These are phyloP conservation scores for Boloria euphrosyne DNA, from an alignment of 2,888 invertebrate genomes.

Conservation along the genomic window DNA sequence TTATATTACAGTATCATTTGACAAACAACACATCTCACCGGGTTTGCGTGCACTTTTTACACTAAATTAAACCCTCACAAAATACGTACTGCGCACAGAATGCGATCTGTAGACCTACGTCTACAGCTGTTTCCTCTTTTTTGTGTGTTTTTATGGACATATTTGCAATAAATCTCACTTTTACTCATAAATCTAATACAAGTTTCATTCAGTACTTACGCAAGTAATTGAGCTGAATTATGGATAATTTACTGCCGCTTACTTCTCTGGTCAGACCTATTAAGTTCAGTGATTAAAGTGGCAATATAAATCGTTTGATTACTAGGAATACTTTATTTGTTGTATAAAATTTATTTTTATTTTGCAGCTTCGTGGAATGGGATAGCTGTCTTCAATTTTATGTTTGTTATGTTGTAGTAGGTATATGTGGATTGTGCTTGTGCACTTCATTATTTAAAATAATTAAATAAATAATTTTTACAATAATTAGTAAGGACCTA, in stretches of 20 bases:
- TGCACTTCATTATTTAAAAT: too few species aligned
- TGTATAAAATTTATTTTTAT: conserved; percentile 21
- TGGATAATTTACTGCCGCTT: conserved; percentile 33
- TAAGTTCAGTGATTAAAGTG: conserved; percentile 30
- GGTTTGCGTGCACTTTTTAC: conserved; percentile 53
- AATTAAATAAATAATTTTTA: too few species aligned
- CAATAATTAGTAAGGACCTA: too few species aligned
- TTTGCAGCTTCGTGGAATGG: conserved; percentile 9
- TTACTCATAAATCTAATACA: conserved; percentile 1
- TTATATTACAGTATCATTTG: conserved; percentile 28
- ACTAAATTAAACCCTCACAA: conserved; percentile 56
- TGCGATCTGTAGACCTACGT: conserved; percentile 7
- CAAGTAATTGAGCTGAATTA: conserved; percentile 30
- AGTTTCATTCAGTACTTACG: conserved; percentile 20
- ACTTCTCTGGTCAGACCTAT: conserved; percentile 24
- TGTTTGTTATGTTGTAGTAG: too few species aligned
- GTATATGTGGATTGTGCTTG: too few species aligned
- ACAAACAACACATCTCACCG: conserved; percentile 25
- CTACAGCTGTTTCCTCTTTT: conserved; percentile 24
- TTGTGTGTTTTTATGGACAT: conserved; percentile 6
- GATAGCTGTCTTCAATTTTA: conserved; percentile 8
- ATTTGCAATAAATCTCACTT: conserved; percentile 2
- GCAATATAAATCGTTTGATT: conserved; percentile 32
- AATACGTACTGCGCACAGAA: conserved; percentile 38
- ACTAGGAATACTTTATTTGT: conserved; percentile 25